These are phyloP conservation scores for Agrochola macilenta DNA, from an alignment of 2,888 invertebrate species.

Conservation along the genomic window DNA sequence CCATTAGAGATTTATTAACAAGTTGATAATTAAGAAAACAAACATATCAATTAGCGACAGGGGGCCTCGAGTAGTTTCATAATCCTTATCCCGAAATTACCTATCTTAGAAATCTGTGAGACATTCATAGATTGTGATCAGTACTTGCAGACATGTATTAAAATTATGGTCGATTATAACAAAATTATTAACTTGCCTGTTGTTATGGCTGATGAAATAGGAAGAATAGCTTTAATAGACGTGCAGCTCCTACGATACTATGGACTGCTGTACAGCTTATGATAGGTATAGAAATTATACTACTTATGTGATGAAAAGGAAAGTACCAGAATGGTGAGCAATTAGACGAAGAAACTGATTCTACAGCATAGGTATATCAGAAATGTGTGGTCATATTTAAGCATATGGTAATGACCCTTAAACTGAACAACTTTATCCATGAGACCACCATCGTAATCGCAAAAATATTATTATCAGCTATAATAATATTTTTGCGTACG, in stretches of 20 bases:
- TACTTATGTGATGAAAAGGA: background rate
- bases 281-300: background rate
- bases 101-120: constrained; percentile 31
- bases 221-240: background rate
- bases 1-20: background rate
- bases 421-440: too few relatives aligned
- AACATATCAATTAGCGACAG: constrained; percentile 41
- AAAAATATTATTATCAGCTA: too few relatives aligned
- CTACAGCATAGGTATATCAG: background rate
- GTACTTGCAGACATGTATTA: background rate
- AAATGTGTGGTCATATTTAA: too few relatives aligned
- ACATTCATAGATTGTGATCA: constrained; percentile 37
- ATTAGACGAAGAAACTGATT: background rate
- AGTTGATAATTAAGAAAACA: constrained; percentile 27
- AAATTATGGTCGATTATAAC: constrained; percentile 21
- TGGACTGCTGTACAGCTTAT: background rate
- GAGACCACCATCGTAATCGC: too few relatives aligned
- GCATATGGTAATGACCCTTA: too few relatives aligned
- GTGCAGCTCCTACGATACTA: background rate
- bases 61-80: constrained; percentile 24
- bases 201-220: constrained; percentile 27
- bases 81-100: constrained; percentile 6
- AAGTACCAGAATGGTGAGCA: background rate
- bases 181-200: constrained; percentile 26
- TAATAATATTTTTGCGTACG: too few relatives aligned